phyloP scores from a whole-genome alignment of 2,113 vertebrate genomes.

The Ursus arctos region DNA sequence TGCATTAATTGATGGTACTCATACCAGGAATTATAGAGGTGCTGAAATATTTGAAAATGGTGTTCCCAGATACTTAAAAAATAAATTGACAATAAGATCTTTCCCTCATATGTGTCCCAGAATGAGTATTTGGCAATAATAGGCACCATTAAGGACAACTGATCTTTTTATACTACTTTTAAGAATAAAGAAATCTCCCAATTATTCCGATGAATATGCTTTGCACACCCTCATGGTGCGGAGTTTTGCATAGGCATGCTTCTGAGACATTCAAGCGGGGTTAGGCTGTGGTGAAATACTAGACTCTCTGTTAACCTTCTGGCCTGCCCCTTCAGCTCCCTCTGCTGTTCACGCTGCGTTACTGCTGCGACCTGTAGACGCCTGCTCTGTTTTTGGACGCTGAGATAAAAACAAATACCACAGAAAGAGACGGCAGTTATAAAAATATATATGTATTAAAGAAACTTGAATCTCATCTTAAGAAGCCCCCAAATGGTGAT shows the following conservation, averaged over 20 bases:
- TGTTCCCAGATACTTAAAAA: neutral
- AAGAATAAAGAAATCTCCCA: neutral
- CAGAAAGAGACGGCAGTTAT: neutral
- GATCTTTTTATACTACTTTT: neutral
- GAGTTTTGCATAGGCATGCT: neutral
- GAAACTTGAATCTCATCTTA: neutral
- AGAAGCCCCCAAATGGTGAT: neutral
- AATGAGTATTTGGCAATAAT: neutral
- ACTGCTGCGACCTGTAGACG: neutral
- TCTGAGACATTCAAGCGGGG: accelerated
- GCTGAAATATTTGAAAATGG: neutral
- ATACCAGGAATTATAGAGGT: neutral
- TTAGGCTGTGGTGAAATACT: neutral
- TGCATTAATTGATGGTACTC: neutral
- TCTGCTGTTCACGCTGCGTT: constrained; percentile 61
- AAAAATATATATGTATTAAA: neutral
- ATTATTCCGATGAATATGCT: neutral
- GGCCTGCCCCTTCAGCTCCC: constrained; percentile 9
- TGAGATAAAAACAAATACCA: neutral
- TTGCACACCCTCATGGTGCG: accelerated
- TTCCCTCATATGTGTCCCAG: neutral
- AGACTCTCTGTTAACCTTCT: neutral
- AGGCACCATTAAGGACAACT: neutral
- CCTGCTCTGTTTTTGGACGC: neutral
- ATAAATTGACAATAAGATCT: neutral